Evolutionary conservation across 2,888 invertebrate species (phyloP), one percentile per base, ranked within the genome.

Genomic region (Diadromus collaris): DNA sequence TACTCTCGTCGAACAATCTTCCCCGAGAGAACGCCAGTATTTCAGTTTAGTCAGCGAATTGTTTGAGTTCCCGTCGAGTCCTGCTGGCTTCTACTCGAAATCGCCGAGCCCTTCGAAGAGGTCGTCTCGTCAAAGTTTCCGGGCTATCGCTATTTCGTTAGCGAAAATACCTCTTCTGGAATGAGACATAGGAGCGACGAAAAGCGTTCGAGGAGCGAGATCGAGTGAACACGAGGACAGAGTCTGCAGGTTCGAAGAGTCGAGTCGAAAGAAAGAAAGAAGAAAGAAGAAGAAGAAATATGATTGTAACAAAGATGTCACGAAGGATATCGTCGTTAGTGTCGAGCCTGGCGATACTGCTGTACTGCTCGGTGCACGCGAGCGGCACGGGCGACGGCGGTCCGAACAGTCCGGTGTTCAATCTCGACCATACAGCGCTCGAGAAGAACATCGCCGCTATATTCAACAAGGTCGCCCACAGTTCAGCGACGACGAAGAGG

Each of bases 401-500:
- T 21, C 89, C 71, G 63, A 88, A 89, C 82, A 88, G 88, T 79
- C 89, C 89, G 13, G 87, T 88, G 1, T 90, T 90, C 76, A 88
- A 90, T 75, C 87, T 94, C 69, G 94, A 94, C 83, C 93, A 93
- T 82, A 91, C 94, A 79, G 92, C 93, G 84, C 89, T 94, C 83
- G 94, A 95, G 86, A 93, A 94, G 83, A 94, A 93, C 87, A 92
- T 95, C 48, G 94, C 94, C 7, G 95, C 95, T 27, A 93, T 95
- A 67, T 92, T 95, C 84, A 94, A 94, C 83, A 94, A 95, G 90
- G 95, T 95, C 58, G 94, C 94, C 0, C 94, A 94, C 85, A 94
- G 94, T 21, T 94, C 94, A 74, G 93, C 93, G 38, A 94, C 94
- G 34, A 94, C 94, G n/a, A 94, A 94, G 85, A 91, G 94, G 13